Evolutionary conservation across 2,113 vertebrate species (phyloP).

Genomic region (Eretmochelys imbricata): DNA sequence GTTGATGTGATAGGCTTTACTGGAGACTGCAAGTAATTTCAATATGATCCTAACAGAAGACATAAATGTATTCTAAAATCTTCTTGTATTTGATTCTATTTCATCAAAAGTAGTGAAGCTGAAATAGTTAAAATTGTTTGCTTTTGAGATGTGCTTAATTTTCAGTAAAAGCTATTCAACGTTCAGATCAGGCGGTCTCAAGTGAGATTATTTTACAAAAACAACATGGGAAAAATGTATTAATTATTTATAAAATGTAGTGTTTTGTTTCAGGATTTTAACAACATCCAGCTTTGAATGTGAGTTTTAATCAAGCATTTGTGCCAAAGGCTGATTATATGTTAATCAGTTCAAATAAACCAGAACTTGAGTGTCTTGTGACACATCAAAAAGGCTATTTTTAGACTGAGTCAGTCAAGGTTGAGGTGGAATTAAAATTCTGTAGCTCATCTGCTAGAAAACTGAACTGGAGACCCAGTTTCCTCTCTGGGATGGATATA

Average conservation of each 20-base stretch:
- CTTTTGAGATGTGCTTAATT: neutral
- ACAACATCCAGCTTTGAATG: conserved; percentile 20
- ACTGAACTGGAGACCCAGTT: conserved; percentile 55
- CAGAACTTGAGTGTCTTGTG: conserved; percentile 53
- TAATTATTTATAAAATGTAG: neutral
- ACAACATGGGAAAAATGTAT: neutral
- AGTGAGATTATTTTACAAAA: neutral
- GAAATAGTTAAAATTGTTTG: neutral
- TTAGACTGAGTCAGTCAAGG: conserved; percentile 58
- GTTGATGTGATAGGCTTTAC: neutral
- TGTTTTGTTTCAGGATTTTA: conserved; percentile 3
- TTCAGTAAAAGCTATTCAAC: neutral
- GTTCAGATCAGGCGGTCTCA: neutral
- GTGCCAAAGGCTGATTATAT: conserved; percentile 54
- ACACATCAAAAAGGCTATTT: conserved; percentile 65
- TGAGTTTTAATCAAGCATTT: conserved; percentile 71
- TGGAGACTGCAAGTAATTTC: neutral
- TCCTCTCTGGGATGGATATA: conserved; percentile 41
- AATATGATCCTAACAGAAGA: neutral
- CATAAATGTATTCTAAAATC: neutral
- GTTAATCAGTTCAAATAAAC: conserved; percentile 64
- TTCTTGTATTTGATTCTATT: neutral
- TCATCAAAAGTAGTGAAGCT: neutral
- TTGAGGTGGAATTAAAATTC: conserved; percentile 55
- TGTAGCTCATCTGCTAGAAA: conserved; percentile 47